These are phyloP conservation scores for Phoenicopterus ruber DNA, from an alignment of 2,113 vertebrate genomes.

Conservation along the genomic window DNA sequence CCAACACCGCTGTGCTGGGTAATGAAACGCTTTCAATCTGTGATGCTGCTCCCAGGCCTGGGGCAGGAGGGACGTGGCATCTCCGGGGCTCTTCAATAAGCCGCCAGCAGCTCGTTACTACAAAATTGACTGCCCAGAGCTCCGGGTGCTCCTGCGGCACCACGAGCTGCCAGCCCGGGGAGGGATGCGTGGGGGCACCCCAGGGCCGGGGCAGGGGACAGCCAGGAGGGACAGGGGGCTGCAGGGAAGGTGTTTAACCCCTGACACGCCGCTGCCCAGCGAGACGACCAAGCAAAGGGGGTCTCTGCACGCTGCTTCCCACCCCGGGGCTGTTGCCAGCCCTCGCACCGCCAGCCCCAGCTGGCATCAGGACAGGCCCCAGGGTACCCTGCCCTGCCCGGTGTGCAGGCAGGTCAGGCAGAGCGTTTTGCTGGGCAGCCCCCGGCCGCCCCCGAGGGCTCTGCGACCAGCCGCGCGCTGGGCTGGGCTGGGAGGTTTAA, in stretches of 20 bases:
- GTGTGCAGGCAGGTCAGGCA: background rate
- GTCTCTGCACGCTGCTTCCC: background rate
- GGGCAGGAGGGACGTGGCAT: background rate
- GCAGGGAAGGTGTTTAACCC: background rate
- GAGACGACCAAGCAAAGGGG: background rate
- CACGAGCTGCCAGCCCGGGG: background rate
- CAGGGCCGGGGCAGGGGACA: background rate
- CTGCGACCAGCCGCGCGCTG: rapidly evolving
- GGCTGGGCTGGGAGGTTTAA: background rate
- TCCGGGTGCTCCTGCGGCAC: background rate
- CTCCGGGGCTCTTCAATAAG: background rate
- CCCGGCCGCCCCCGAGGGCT: background rate
- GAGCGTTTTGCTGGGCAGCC: background rate
- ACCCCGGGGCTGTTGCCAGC: background rate
- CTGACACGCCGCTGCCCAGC: background rate
- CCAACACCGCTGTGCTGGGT: background rate
- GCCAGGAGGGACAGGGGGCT: background rate
- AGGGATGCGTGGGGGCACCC: background rate
- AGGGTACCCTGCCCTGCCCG: background rate
- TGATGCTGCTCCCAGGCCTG: background rate
- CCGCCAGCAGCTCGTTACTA: background rate
- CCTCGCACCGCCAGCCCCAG: background rate
- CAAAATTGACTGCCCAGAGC: background rate
- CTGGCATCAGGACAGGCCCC: background rate
- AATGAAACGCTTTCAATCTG: background rate